Conservation (phyloP, 2,797 vertebrate species). For the Cyprinodon diabolis region DNA sequence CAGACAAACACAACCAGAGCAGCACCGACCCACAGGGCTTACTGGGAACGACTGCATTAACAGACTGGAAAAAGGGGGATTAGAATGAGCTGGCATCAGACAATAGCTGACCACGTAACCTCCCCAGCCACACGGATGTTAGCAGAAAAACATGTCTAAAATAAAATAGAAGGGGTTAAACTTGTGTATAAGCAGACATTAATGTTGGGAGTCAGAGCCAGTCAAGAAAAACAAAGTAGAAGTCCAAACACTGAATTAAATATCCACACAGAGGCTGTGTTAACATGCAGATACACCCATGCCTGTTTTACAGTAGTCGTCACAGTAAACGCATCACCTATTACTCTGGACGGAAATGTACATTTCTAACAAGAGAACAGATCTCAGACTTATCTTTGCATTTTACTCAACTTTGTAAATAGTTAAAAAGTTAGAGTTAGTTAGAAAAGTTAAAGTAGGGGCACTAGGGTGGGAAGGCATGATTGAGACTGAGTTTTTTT, state of each 20-base stretch:
- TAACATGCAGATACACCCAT: slow-evolving; percentile 14
- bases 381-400: neutral
- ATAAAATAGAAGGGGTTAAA: slow-evolving; percentile 14
- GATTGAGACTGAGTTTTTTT: too few species aligned
- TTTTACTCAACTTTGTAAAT: neutral
- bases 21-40: slow-evolving; percentile 51
- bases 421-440: too few species aligned
- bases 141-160: slow-evolving; percentile 26
- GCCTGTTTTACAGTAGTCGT: neutral
- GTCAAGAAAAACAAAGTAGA: slow-evolving; percentile 28
- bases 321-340: neutral
- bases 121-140: slow-evolving; percentile 12
- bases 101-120: slow-evolving; percentile 45
- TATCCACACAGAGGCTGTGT: neutral
- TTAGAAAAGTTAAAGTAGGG: too few species aligned
- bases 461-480: too few species aligned
- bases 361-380: neutral
- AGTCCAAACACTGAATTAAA: slow-evolving; percentile 16
- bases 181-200: slow-evolving; percentile 6
- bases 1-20: slow-evolving; percentile 21
- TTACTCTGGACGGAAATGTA: neutral
- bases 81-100: slow-evolving; percentile 48
- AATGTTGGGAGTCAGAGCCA: slow-evolving; percentile 11
- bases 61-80: slow-evolving; percentile 72
- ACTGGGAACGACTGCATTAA: slow-evolving; percentile 59